Base-by-base conservation (phyloP, 2,888 invertebrate genomes). In the Lithophane leautieri region DNA sequence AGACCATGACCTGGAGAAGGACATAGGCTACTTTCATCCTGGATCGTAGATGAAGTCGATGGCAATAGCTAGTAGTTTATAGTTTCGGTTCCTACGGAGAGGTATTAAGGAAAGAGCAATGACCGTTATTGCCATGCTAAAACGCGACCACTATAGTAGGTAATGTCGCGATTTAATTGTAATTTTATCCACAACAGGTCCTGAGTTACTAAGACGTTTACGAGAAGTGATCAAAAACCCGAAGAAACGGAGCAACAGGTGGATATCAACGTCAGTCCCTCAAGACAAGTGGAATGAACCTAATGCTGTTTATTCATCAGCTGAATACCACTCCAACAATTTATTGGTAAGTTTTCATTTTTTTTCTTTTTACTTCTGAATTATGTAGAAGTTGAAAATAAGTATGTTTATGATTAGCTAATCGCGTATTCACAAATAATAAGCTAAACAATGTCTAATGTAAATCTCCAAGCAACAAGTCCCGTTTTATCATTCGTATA, bases 301-400 rank as follows among this genome's bases (percentile, higher is more conserved):
- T 0, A 92, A 97, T 34, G 97, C 97, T 0, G 94, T 97, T 84
- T 95, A 97, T 60, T 98, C 97, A 1, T 98, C 98, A 0, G 98
- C 99, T 0, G 98, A 98, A 88, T 99, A 99, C 90, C 98, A 98
- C 89, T 97, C 97, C 0, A 98, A 98, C 91, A 99, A 98, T 92
- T 94, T 98, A 61, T 92, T 98, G 82, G 88, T 98, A 96, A 95
- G 87, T 94, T 2, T 60, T 25, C 12, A n/a, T 1, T 34, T 58
- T 34, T 58, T 19, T 28, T 58, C 16, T 16, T 58, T 8, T 8
- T 16, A 16, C 28, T 16, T 28, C 2, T 16, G 28, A 28, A 58
- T 47, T 7, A 28, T 47, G 28, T 28, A 66, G 28, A 66, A 22
- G 28, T 22, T 14, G 28, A 47, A 61, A 34, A 61, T 14, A 28